phyloP scores from a whole-genome alignment of 2,888 invertebrate species.

The Rhodophaea formosa region DNA sequence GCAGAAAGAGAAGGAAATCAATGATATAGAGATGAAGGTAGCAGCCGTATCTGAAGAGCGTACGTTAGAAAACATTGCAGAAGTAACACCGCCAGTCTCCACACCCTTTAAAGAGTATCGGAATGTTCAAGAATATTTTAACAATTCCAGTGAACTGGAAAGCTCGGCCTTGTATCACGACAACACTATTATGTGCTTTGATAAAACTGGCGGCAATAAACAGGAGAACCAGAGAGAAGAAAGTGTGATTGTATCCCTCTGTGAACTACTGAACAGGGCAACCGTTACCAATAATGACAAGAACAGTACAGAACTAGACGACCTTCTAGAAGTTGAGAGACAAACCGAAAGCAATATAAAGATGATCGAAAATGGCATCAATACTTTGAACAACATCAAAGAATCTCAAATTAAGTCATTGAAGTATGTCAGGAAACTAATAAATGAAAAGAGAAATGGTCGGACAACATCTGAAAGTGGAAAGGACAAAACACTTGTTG shows the following conservation, averaged over 20 bases:
- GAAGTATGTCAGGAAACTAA: conserved; percentile 49
- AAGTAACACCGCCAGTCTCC: conserved; percentile 58
- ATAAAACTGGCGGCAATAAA: conserved; percentile 41
- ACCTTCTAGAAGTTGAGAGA: conserved; percentile 52
- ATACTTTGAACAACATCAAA: conserved; percentile 47
- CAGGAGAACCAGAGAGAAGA: conserved; percentile 53
- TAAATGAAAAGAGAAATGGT: conserved; percentile 42
- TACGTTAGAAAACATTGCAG: conserved; percentile 52
- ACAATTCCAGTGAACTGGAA: conserved; percentile 52
- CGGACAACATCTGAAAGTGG: conserved; percentile 30
- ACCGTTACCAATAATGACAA: conserved; percentile 44
- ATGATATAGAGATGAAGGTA: conserved; percentile 50
- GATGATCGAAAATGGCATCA: conserved; percentile 53
- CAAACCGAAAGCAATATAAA: conserved; percentile 49
- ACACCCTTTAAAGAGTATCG: conserved; percentile 67
- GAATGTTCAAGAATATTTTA: conserved; percentile 57
- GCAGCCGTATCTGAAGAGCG: conserved; percentile 41
- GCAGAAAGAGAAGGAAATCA: conserved; percentile 61
- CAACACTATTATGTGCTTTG: conserved; percentile 64
- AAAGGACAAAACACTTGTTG: conserved; percentile 36
- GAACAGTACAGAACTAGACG: conserved; percentile 44
- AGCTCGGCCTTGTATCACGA: conserved; percentile 46
- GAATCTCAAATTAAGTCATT: conserved; percentile 53
- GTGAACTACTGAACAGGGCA: conserved; percentile 62
- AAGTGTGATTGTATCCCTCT: conserved; percentile 62